phyloP scores from a whole-genome alignment of 2,888 invertebrate species.

The Drosophila pullipes region DNA sequence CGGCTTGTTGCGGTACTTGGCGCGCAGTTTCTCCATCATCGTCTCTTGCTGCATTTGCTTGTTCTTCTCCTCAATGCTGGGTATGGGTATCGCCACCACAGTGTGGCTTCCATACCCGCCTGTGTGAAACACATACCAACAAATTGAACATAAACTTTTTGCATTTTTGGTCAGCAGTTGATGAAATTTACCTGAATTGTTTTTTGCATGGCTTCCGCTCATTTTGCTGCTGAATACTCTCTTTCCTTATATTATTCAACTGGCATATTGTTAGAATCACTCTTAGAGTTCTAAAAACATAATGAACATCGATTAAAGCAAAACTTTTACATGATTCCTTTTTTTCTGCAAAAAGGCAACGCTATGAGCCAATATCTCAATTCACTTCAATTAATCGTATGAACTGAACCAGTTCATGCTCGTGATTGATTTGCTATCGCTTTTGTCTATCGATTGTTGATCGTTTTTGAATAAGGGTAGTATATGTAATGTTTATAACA shows the following conservation, averaged over 20 bases:
- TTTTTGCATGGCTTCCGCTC: constrained; percentile 51
- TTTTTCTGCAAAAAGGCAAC: constrained; percentile 8
- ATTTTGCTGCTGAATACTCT: constrained; percentile 17
- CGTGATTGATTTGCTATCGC: not conserved
- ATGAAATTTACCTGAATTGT: constrained; percentile 36
- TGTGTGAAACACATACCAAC: not conserved
- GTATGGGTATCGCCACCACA: constrained; percentile 27
- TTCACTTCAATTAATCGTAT: not conserved
- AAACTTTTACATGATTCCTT: not conserved
- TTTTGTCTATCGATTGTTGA: not conserved
- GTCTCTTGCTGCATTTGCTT: constrained; percentile 93
- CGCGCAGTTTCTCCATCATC: constrained; percentile 95
- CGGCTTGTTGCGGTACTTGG: constrained; percentile 92
- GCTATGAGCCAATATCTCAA: constrained; percentile 1
- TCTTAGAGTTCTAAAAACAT: not conserved
- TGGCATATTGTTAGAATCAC: not conserved
- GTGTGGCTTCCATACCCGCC: constrained; percentile 39
- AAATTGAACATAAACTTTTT: not conserved
- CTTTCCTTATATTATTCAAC: not conserved
- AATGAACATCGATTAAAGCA: not conserved
- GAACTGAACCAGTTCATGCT: constrained; percentile 27
- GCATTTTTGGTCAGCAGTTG: no score
- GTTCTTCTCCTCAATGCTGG: constrained; percentile 87
- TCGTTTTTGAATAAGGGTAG: not conserved
- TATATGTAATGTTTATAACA: not conserved